phyloP scores from a whole-genome alignment of 2,113 vertebrate species.

The Tragelaphus imberbis region DNA sequence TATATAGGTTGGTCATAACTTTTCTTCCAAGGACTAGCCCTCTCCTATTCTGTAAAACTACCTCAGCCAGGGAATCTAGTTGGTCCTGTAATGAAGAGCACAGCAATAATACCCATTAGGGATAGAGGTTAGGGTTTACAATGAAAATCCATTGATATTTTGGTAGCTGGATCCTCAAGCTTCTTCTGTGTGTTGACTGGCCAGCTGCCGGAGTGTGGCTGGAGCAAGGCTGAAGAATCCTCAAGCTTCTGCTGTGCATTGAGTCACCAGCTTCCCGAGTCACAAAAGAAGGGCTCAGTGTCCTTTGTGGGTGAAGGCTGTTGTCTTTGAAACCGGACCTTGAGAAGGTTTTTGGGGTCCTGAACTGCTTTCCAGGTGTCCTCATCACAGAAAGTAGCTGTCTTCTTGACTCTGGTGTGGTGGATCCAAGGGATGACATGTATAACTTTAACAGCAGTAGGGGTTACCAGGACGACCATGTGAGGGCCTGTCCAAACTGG shows the following conservation, averaged over 20 bases:
- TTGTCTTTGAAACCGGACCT: background rate
- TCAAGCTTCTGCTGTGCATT: background rate
- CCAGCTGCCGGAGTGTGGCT: background rate
- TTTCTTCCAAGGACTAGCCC: background rate
- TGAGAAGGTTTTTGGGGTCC: background rate
- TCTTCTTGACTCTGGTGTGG: background rate
- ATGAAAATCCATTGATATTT: background rate
- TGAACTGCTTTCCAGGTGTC: background rate
- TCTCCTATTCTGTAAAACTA: background rate
- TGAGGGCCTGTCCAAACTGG: background rate
- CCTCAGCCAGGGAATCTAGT: background rate
- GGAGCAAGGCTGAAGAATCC: background rate
- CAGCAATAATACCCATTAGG: background rate
- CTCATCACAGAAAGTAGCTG: background rate
- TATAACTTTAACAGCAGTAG: background rate
- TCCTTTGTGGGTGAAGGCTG: rapidly evolving
- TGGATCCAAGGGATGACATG: background rate
- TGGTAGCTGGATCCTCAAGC: background rate
- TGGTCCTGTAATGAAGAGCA: background rate
- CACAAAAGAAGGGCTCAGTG: background rate
- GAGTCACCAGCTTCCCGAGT: background rate
- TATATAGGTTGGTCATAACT: too few relatives aligned
- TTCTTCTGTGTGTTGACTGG: rapidly evolving
- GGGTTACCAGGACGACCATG: rapidly evolving
- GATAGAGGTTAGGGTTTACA: background rate